These are phyloP conservation scores for Drosophila austrosaltans DNA, from an alignment of 2,888 invertebrate species.

Conservation along the genomic window DNA sequence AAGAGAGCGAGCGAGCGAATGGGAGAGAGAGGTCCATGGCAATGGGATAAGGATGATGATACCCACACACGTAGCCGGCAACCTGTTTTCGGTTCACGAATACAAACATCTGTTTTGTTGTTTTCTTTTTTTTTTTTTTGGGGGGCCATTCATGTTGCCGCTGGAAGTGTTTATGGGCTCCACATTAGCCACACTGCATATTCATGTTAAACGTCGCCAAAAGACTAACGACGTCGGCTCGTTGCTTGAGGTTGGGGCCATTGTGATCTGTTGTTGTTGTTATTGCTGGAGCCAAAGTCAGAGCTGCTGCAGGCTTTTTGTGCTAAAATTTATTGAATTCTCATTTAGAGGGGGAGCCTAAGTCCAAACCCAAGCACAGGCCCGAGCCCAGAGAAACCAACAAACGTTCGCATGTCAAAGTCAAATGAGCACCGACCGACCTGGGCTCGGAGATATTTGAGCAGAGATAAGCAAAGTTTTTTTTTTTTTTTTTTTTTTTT, in stretches of 20 bases:
- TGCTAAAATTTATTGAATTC: slow-evolving; percentile 81
- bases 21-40: slow-evolving; percentile 9
- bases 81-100: slow-evolving; percentile 54
- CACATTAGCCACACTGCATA: slow-evolving; percentile 82
- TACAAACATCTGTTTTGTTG: slow-evolving; percentile 61
- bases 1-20: slow-evolving; percentile 31
- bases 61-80: slow-evolving; percentile 67
- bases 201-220: slow-evolving; percentile 80
- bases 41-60: slow-evolving; percentile 27
- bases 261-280: slow-evolving; percentile 59
- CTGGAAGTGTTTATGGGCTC: slow-evolving; percentile 81
- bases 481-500: slow-evolving; percentile 39
- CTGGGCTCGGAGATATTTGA: slow-evolving; percentile 66
- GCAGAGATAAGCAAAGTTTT: slow-evolving; percentile 71
- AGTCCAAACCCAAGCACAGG: slow-evolving; percentile 9
- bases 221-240: slow-evolving; percentile 69
- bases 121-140: slow-evolving; percentile 39
- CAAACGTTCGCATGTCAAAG: slow-evolving; percentile 63
- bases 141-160: slow-evolving; percentile 72
- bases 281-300: slow-evolving; percentile 40
- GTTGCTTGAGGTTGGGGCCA: slow-evolving; percentile 40
- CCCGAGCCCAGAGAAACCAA: slow-evolving; percentile 31
- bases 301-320: slow-evolving; percentile 40
- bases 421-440: slow-evolving; percentile 57
- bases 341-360: slow-evolving; percentile 66